Conservation (phyloP, 2,113 vertebrate species). For the Lepisosteus osseus region DNA sequence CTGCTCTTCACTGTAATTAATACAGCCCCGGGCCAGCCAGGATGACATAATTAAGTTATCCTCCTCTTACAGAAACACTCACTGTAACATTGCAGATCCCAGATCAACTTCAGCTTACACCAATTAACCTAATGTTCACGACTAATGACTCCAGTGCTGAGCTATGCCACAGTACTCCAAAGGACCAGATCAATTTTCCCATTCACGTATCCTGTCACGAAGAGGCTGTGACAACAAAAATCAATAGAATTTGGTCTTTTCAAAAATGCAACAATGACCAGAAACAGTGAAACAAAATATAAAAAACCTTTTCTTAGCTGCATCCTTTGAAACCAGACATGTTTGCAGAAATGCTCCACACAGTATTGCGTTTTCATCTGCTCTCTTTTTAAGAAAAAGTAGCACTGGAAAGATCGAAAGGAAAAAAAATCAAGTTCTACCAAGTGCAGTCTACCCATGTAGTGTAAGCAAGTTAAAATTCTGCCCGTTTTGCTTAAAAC, state of each 20-base stretch:
- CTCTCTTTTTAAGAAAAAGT: no score
- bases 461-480: no score
- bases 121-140: constrained; percentile 11
- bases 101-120: constrained; percentile 16
- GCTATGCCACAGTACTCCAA: neutral
- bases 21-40: constrained; percentile 5
- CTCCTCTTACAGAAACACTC: constrained; percentile 11
- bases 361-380: no score
- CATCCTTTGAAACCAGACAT: no score
- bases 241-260: constrained; percentile 1
- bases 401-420: no score
- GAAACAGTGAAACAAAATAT: no score
- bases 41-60: constrained; percentile 20
- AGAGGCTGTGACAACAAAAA: neutral
- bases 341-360: no score
- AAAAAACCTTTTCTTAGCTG: no score
- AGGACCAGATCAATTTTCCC: constrained; percentile 15
- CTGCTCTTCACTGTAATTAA: constrained; percentile 11
- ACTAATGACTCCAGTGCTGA: neutral
- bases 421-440: no score
- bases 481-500: no score
- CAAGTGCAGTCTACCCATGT: no score
- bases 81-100: constrained; percentile 9
- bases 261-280: no score
- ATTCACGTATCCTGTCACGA: neutral